Conservation (phyloP, 1,140 invertebrate genomes). For the Diabrotica undecimpunctata region DNA sequence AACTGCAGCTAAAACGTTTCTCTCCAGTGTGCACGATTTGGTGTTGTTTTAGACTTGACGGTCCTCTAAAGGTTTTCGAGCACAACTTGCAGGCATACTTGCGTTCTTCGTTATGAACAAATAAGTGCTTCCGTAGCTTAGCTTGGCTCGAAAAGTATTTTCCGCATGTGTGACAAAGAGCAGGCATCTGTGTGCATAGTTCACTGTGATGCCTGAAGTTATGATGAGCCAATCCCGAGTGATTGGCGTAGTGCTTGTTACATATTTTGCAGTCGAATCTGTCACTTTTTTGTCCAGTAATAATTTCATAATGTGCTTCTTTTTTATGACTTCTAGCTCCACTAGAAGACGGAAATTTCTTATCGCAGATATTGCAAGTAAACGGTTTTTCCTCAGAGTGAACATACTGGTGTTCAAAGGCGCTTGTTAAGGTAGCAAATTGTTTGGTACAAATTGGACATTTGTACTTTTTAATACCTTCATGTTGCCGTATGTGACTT, state of each 20-base stretch:
- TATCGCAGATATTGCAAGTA: constrained; percentile 60
- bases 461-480: constrained; percentile 50
- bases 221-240: constrained; percentile 28
- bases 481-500: constrained; percentile 43
- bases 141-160: constrained; percentile 56
- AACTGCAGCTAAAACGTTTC: constrained; percentile 19
- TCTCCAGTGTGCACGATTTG: constrained; percentile 24
- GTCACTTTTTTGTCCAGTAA: constrained; percentile 37
- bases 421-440: constrained; percentile 51
- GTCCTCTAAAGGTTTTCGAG: constrained; percentile 68
- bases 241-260: constrained; percentile 1
- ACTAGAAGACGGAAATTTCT: constrained; percentile 46
- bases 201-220: constrained; percentile 58
- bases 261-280: constrained; percentile 43
- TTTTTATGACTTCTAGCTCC: constrained; percentile 41
- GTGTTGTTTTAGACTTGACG: constrained; percentile 44
- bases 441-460: constrained; percentile 57
- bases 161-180: constrained; percentile 63
- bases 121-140: constrained; percentile 6
- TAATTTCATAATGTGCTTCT: constrained; percentile 43
- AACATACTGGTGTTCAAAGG: constrained; percentile 43
- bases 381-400: constrained; percentile 61
- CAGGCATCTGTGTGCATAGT: constrained; percentile 66
- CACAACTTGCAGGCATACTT: constrained; percentile 73
- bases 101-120: constrained; percentile 47